Evolutionary conservation across 2,113 vertebrate genomes (phyloP).

Genomic region (Sitta europaea): DNA sequence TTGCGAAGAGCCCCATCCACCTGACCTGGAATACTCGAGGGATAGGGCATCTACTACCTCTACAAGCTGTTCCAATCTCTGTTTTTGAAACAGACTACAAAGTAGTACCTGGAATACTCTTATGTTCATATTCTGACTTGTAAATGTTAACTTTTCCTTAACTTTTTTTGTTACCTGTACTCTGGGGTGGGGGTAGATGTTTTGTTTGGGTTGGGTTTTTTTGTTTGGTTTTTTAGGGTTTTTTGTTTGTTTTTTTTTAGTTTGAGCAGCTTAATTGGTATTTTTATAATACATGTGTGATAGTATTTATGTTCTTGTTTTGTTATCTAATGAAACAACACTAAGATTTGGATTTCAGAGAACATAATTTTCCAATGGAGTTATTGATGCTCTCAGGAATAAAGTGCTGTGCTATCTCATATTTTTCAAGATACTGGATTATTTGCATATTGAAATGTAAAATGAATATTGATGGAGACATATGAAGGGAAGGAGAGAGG

Average conservation of each 20-base stretch:
- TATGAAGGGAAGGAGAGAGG: background rate
- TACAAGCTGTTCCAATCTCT: background rate
- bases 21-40: background rate
- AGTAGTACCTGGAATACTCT: background rate
- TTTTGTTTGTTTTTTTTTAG: background rate
- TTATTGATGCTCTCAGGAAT: background rate
- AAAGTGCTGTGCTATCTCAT: background rate
- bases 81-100: background rate
- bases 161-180: background rate
- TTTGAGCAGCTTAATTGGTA: background rate
- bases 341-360: background rate
- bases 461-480: background rate
- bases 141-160: background rate
- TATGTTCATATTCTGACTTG: background rate
- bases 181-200: background rate
- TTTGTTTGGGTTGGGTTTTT: background rate
- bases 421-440: background rate
- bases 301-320: background rate
- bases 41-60: background rate
- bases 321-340: background rate
- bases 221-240: background rate
- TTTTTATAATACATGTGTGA: background rate
- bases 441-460: background rate
- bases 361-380: background rate
- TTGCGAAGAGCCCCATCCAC: background rate